Evolutionary conservation across 2,888 invertebrate genomes (phyloP).

Genomic region (Timandra comae): DNA sequence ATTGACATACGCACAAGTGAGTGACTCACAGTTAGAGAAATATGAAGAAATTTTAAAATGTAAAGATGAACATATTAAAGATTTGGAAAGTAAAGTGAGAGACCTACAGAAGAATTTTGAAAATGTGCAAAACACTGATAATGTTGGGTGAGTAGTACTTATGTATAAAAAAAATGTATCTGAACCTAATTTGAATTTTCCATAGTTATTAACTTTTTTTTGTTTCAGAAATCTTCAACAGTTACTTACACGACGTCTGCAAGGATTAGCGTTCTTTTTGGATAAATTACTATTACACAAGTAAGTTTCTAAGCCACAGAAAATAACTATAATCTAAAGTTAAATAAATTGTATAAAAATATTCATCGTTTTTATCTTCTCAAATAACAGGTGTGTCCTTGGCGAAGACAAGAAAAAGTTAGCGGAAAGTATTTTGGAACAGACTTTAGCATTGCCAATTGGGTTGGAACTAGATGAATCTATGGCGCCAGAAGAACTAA

Average conservation of each 20-base stretch:
- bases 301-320: too few relatives aligned
- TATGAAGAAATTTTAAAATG: slow-evolving; percentile 69
- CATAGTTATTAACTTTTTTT: too few relatives aligned
- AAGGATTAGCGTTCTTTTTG: slow-evolving; percentile 80
- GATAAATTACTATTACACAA: slow-evolving; percentile 80
- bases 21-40: slow-evolving; percentile 62
- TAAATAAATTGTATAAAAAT: too few relatives aligned
- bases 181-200: too few relatives aligned
- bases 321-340: too few relatives aligned
- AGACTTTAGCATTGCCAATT: slow-evolving; percentile 67
- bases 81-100: slow-evolving; percentile 63
- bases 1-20: slow-evolving; percentile 56
- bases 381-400: slow-evolving; percentile 66
- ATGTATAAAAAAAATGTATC: too few relatives aligned
- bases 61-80: slow-evolving; percentile 73
- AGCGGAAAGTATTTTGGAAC: slow-evolving; percentile 68
- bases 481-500: slow-evolving; percentile 62
- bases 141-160: slow-evolving; percentile 43
- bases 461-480: slow-evolving; percentile 67
- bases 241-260: slow-evolving; percentile 76
- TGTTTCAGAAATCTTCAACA: slow-evolving; percentile 65
- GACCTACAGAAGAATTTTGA: slow-evolving; percentile 57
- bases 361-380: too few relatives aligned
- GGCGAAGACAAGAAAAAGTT: slow-evolving; percentile 69
- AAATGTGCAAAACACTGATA: slow-evolving; percentile 41